Evolutionary conservation across 2,113 vertebrate species (phyloP).

Genomic region (Corynorhinus townsendii): DNA sequence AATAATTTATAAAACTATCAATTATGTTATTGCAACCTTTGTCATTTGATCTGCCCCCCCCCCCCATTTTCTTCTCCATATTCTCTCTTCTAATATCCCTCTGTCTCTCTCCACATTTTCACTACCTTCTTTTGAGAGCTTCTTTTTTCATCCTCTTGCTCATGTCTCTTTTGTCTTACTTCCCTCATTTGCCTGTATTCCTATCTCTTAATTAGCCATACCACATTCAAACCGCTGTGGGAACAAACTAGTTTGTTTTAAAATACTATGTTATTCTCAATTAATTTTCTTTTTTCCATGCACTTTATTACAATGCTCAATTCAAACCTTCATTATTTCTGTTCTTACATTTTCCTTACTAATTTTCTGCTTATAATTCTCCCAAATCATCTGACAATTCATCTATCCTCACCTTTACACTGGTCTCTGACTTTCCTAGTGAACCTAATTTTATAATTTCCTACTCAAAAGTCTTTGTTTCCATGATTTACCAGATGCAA

Average conservation of each 20-base stretch:
- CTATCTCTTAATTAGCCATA: background rate
- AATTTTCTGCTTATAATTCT: background rate
- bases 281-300: background rate
- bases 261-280: background rate
- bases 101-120: background rate
- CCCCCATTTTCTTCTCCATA: background rate
- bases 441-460: background rate
- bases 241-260: slow-evolving; percentile 17
- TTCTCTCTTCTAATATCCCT: background rate
- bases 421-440: background rate
- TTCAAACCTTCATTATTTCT: background rate
- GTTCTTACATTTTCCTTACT: background rate
- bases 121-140: background rate
- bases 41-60: background rate
- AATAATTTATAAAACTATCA: background rate
- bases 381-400: background rate
- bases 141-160: background rate
- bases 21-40: background rate
- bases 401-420: background rate
- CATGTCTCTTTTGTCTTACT: background rate
- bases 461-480: slow-evolving; percentile 1
- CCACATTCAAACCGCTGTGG: background rate
- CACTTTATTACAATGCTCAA: background rate
- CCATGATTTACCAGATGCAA: background rate
- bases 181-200: background rate